phyloP scores from a whole-genome alignment of 2,797 vertebrate genomes.

The Gambusia yucatana region DNA sequence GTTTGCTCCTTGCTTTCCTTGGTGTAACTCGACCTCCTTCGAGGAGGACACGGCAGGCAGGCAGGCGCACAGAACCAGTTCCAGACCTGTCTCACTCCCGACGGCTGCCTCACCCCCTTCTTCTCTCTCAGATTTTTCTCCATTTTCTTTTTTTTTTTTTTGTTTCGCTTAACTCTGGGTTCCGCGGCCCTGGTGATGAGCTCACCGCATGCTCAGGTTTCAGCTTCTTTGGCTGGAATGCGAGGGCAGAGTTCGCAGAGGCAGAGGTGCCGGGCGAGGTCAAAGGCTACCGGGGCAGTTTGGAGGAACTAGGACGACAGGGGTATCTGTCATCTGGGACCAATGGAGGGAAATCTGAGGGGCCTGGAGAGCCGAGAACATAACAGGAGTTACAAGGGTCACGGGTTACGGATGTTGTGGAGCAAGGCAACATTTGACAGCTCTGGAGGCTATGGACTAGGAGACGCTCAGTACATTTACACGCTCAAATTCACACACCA shows the following conservation, averaged over 20 bases:
- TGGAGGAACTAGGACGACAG: conserved; percentile 47
- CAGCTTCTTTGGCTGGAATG: conserved; percentile 73
- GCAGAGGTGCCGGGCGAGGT: conserved; percentile 72
- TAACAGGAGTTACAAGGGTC: conserved; percentile 77
- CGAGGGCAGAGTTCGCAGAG: conserved; percentile 65
- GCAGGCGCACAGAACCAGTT: conserved; percentile 71
- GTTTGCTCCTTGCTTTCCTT: conserved; percentile 48
- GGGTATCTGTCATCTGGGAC: conserved; percentile 60
- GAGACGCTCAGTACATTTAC: conserved; percentile 58
- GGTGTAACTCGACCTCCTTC: conserved; percentile 71
- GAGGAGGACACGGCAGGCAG: conserved; percentile 49
- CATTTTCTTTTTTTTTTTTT: conserved; percentile 58
- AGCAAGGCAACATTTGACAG: conserved; percentile 59
- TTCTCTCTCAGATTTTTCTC: conserved; percentile 45
- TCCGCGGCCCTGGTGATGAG: conserved; percentile 72
- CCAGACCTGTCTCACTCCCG: conserved; percentile 67
- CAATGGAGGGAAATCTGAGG: conserved; percentile 53
- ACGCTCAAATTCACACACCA: conserved; percentile 52
- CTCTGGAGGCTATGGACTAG: conserved; percentile 52
- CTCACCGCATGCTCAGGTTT: conserved; percentile 78
- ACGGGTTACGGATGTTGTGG: conserved; percentile 63
- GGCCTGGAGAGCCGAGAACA: conserved; percentile 64
- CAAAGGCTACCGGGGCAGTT: conserved; percentile 65
- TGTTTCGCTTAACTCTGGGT: conserved; percentile 74
- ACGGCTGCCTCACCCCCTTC: conserved; percentile 49